phyloP scores from a whole-genome alignment of 2,113 vertebrate species.

The Festucalex cinctus region DNA sequence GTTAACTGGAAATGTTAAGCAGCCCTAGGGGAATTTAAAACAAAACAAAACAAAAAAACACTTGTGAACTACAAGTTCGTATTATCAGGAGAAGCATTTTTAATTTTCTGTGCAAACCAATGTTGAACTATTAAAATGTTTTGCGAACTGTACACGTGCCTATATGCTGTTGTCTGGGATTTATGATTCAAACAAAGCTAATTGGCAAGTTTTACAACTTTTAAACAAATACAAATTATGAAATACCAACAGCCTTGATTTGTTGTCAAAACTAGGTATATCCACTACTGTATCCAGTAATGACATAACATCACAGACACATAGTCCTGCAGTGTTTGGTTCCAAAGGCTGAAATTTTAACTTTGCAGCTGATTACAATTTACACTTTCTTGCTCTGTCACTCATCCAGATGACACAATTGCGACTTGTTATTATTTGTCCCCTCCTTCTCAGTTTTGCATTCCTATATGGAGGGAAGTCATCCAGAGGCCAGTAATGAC shows the following conservation, averaged over 20 bases:
- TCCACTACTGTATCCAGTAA: not conserved
- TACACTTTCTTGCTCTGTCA: not conserved
- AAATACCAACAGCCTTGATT: not conserved
- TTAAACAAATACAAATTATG: not conserved
- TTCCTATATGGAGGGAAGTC: not conserved
- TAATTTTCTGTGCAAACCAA: too few relatives aligned
- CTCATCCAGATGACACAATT: not conserved
- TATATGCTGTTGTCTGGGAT: too few relatives aligned
- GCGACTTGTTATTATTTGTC: not conserved
- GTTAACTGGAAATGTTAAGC: not conserved
- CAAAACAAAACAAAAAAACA: too few relatives aligned
- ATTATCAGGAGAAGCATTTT: too few relatives aligned
- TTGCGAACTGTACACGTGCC: too few relatives aligned
- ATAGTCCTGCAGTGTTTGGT: constrained; percentile 27
- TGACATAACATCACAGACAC: constrained; percentile 32
- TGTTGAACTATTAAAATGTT: too few relatives aligned
- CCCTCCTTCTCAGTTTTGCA: not conserved
- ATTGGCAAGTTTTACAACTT: too few relatives aligned
- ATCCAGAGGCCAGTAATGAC: constrained; percentile 13
- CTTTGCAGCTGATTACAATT: not conserved
- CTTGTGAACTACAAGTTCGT: too few relatives aligned
- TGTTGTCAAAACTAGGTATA: not conserved
- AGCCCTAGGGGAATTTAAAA: not conserved
- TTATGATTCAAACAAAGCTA: too few relatives aligned
- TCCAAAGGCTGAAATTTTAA: constrained; percentile 36